Conservation (phyloP, 1,140 invertebrate species). For the Pteromalus puparum region DNA sequence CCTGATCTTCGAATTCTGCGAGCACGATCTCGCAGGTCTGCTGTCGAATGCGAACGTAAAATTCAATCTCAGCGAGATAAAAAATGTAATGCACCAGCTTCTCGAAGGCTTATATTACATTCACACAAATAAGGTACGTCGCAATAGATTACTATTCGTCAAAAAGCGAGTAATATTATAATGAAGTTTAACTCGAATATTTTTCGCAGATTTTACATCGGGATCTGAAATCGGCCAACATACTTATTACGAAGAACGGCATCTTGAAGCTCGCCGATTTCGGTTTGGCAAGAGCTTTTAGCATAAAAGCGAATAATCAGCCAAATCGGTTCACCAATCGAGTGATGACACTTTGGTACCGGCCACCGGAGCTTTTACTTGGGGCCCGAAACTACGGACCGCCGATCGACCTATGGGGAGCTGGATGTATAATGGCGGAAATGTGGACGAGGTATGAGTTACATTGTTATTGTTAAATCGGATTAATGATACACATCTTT, state of each 20-base stretch:
- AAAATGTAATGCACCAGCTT: slow-evolving; percentile 98
- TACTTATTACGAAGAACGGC: slow-evolving; percentile 97
- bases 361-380: too few species aligned
- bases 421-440: too few species aligned
- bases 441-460: too few species aligned
- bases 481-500: too few species aligned
- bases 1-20: slow-evolving; percentile 98
- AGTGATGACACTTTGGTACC: too few species aligned
- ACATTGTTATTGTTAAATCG: too few species aligned
- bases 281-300: slow-evolving; percentile 93
- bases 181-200: neutral
- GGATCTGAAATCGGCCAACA: slow-evolving; percentile 99
- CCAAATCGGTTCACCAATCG: too few species aligned
- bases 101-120: slow-evolving; percentile 98
- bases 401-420: too few species aligned
- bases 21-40: slow-evolving; percentile 98
- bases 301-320: slow-evolving; percentile 88
- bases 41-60: slow-evolving; percentile 97
- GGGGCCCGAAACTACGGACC: too few species aligned
- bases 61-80: slow-evolving; percentile 97
- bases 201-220: slow-evolving; percentile 86
- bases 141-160: neutral
- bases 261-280: slow-evolving; percentile 94
- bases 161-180: too few species aligned
- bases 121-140: slow-evolving; percentile 92